Evolutionary conservation across 2,797 vertebrate genomes (phyloP), one percentile per base, ranked within the genome.

Genomic region (Cygnus olor): DNA sequence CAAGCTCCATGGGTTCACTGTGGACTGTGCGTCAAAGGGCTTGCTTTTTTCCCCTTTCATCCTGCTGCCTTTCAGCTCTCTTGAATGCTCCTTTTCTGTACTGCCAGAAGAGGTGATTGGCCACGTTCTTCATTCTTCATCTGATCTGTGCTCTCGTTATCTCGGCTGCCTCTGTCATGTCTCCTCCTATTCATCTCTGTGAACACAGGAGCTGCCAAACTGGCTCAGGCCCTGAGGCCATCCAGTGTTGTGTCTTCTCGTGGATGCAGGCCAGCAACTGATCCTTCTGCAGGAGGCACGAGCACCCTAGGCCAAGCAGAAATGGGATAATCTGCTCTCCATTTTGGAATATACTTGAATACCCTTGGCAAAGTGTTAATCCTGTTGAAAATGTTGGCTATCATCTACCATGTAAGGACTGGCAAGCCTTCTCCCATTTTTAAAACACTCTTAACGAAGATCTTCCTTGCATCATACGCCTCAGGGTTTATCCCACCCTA

Each of bases 141-240:
- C 88, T 89, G 47, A 92, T 87, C 84, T 38, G 40, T 49, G 90
- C 86, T 95, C 83, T 95, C 86, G 34, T 95, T 96, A 87, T 94
- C 88, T 87, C 2, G 0, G 63, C 83, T 80, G 88, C 83, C 89
- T 80, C 88, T 90, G 74, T 72, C 22, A 2, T 24, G 58, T 91
- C 91, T 96, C 71, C 80, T 94, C 86, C 70, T 90, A 53, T 92
- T 90, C 80, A 28, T 13, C 40, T 89, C 77, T 15, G 27, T 88
- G 73, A 94, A 86, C 87, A 66, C 6, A 0, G 61, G 72, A 80
- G 20, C 63, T 94, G 81, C 85, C 73, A 84, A 91, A 83, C 82
- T 25, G 60, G 49, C 81, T 85, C 72, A 53, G 25, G 5, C 79
- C 87, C 69, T 36, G 72, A 44, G 74, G 90, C 64, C 53, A 87